These are phyloP conservation scores for Acipenser oxyrinchus DNA, from an alignment of 2,797 vertebrate species.

Conservation along the genomic window DNA sequence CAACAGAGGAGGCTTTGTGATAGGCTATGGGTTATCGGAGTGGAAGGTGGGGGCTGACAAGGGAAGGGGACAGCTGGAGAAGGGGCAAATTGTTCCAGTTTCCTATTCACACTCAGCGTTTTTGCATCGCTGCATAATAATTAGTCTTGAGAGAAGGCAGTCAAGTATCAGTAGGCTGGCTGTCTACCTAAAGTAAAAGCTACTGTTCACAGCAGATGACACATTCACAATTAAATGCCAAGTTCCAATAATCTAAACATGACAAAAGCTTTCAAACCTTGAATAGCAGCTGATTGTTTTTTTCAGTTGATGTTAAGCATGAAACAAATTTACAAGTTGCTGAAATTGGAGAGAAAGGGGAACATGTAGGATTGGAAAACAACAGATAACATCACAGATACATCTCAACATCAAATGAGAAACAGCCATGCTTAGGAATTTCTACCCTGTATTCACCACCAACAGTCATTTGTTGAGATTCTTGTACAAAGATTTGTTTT, in stretches of 20 bases:
- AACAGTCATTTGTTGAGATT: too few species aligned
- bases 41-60: slow-evolving; percentile 21
- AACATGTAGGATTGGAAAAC: too few species aligned
- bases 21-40: slow-evolving; percentile 66
- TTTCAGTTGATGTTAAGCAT: too few species aligned
- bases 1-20: slow-evolving; percentile 92
- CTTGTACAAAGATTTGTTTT: too few species aligned
- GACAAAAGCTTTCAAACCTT: too few species aligned
- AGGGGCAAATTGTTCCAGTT: slow-evolving; percentile 33
- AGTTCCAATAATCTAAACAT: background rate
- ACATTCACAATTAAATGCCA: slow-evolving; percentile 22
- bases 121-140: slow-evolving; percentile 38
- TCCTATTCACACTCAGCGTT: slow-evolving; percentile 47
- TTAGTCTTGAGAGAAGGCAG: slow-evolving; percentile 27
- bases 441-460: too few species aligned
- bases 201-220: slow-evolving; percentile 38
- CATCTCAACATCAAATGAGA: too few species aligned
- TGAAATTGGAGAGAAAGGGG: too few species aligned
- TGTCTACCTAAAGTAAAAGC: slow-evolving; percentile 19
- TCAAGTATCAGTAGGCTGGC: slow-evolving; percentile 1
- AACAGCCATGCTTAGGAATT: too few species aligned
- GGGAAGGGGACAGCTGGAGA: slow-evolving; percentile 3
- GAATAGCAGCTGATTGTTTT: too few species aligned
- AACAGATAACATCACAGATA: too few species aligned
- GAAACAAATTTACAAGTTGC: too few species aligned